Evolutionary conservation across 64 coral and sea anemone genomes (phyloP), one percentile per base, ranked within the genome.

Genomic region (Pocillopora verrucosa): DNA sequence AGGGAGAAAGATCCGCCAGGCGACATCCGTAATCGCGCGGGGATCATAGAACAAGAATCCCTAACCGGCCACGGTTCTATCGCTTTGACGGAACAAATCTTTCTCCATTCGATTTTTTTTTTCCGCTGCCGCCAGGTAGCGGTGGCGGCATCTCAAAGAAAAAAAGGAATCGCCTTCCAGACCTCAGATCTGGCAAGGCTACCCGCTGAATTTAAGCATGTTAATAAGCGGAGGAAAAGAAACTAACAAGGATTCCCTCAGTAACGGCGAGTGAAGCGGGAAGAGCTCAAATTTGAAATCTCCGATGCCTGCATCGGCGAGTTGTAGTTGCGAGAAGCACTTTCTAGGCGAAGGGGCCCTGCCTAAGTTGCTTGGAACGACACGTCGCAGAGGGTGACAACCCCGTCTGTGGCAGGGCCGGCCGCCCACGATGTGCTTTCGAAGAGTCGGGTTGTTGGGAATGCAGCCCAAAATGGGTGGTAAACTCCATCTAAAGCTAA

Each of bases 401-500:
- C 41, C 86, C 92, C 86, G 92, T 88, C 20, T 63, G 20, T 57
- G 77, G 59, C 92, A 14, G 5, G 1, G 38, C 60, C n/a, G 14
- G n/a, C 79, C 70, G 79, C 73, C 22, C 36, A 79, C 75, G 69
- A 88, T 65, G 73, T 62, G 70, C 45, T 82, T 93, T 84, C 86
- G 5, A 82, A 77, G 92, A 93, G 92, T 93, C 92, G 87, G 86
- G 87, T 77, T 93, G 86, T 60, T 76, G 92, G 85, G 73, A 87
- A 25, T 87, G 85, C 68, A 87, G 69, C 85, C 68, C 73, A 75
- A 67, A 86, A 72, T 0, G 65, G 68, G 72, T 87, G 85, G 85
- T 87, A 87, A 45, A 87, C 73, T 87, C 73, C 85, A 87, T 87
- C 85, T 87, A 74, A 87, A 87, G 85, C 85, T 87, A 74, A 73